Evolutionary conservation across 2,888 invertebrate species (phyloP).

Genomic region (Conchocele bisecta): DNA sequence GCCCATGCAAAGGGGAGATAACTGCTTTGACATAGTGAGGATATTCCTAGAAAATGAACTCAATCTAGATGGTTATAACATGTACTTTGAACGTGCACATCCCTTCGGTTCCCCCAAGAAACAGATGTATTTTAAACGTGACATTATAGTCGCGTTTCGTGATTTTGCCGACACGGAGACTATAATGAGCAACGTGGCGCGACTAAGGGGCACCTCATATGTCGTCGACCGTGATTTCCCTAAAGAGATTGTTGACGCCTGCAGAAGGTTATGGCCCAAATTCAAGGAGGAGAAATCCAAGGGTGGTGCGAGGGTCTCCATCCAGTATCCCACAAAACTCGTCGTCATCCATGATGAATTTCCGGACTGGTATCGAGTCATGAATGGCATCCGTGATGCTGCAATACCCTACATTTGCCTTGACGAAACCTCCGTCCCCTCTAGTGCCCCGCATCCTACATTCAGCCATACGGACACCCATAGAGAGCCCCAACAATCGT

Average conservation of each 20-base stretch:
- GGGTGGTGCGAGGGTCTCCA: too few species aligned
- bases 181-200: background rate
- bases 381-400: background rate
- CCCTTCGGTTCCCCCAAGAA: background rate
- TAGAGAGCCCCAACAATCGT: too few species aligned
- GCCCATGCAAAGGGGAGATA: constrained; percentile 11
- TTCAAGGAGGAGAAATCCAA: background rate
- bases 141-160: constrained; percentile 1
- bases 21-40: constrained; percentile 8
- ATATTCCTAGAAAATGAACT: constrained; percentile 7
- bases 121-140: background rate
- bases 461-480: too few species aligned
- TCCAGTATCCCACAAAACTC: background rate
- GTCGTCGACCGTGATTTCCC: constrained; percentile 7
- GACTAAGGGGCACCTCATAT: background rate
- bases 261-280: background rate
- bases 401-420: background rate
- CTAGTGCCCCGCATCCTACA: too few species aligned
- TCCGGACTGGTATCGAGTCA: constrained; percentile 3
- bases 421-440: too few species aligned
- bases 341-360: background rate
- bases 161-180: background rate
- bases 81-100: constrained; percentile 17
- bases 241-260: background rate
- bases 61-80: constrained; percentile 4